Conservation (phyloP, 2,797 vertebrate species). For the Acomys russatus region DNA sequence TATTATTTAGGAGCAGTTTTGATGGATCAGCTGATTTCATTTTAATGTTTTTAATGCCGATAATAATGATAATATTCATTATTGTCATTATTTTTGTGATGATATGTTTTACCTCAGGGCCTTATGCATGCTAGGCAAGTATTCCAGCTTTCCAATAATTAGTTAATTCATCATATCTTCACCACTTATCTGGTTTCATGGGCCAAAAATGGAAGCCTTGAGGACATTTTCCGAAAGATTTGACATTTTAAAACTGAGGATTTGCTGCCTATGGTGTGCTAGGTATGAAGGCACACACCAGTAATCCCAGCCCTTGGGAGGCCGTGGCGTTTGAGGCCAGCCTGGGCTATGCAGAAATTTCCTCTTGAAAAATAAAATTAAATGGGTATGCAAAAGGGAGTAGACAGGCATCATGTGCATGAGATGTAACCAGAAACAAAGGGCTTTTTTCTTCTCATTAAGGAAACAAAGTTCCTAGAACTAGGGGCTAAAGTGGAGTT, state of each 20-base stretch:
- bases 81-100: slow-evolving; percentile 35
- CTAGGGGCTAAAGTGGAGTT: background rate
- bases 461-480: slow-evolving; percentile 37
- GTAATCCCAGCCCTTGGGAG: background rate
- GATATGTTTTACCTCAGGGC: background rate
- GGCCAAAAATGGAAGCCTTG: slow-evolving; percentile 43
- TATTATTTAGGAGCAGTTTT: slow-evolving; percentile 42
- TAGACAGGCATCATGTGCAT: slow-evolving; percentile 13
- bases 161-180: slow-evolving; percentile 49
- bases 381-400: background rate
- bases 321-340: background rate
- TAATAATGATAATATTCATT: background rate
- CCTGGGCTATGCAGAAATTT: background rate
- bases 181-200: slow-evolving; percentile 8
- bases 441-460: background rate
- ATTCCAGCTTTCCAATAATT: background rate
- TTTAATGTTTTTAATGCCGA: slow-evolving; percentile 47
- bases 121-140: background rate
- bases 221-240: slow-evolving; percentile 41
- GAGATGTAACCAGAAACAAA: slow-evolving; percentile 45
- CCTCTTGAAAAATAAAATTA: background rate
- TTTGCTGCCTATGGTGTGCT: background rate
- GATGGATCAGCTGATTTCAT: slow-evolving; percentile 36
- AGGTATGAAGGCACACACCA: background rate
- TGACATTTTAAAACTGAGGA: slow-evolving; percentile 49